A percentile compares a stretch with the other conserved stretches of the same genome.
Conservation (phyloP, 2,113 vertebrate genomes). For the Mormoops blainvillei region DNA sequence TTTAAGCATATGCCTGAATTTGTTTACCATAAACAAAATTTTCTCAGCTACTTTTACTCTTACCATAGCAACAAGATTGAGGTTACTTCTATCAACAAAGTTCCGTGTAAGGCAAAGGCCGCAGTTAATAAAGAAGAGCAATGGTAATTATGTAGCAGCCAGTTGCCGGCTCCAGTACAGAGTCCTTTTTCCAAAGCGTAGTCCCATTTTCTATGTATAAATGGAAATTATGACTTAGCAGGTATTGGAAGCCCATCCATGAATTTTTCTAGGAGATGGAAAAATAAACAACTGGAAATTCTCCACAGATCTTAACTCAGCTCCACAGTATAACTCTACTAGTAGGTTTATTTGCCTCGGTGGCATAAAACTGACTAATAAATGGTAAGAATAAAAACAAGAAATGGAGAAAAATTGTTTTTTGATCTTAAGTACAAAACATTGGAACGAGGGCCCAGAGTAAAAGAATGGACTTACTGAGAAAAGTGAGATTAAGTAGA, state of each 20-base stretch:
- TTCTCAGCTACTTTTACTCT: constrained; percentile 79
- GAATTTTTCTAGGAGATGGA: background rate
- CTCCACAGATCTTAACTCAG: constrained; percentile 28
- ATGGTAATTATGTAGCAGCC: constrained; percentile 76
- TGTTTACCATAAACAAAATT: constrained; percentile 84
- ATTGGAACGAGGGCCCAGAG: background rate
- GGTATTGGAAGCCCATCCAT: background rate
- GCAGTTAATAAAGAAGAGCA: constrained; percentile 81
- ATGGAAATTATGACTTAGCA: constrained; percentile 43
- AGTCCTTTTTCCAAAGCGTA: constrained; percentile 18
- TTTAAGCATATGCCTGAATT: constrained; percentile 66
- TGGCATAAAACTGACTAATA: background rate
- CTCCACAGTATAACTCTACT: background rate
- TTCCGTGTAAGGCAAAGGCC: constrained; percentile 78
- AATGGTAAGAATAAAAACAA: background rate
- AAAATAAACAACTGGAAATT: constrained; percentile 51
- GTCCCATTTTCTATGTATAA: constrained; percentile 36
- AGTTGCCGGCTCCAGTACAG: constrained; percentile 49
- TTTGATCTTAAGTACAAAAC: constrained; percentile 25
- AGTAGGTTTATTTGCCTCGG: constrained; percentile 27
- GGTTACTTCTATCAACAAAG: constrained; percentile 81
- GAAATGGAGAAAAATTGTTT: background rate
- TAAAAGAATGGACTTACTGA: background rate
- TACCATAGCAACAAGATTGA: constrained; percentile 80
- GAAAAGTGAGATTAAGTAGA: background rate